Percentiles rank a stretch among this genome's conserved stretches.
Evolutionary conservation across 1,140 invertebrate genomes (phyloP).

Genomic region (Mercenaria mercenaria): DNA sequence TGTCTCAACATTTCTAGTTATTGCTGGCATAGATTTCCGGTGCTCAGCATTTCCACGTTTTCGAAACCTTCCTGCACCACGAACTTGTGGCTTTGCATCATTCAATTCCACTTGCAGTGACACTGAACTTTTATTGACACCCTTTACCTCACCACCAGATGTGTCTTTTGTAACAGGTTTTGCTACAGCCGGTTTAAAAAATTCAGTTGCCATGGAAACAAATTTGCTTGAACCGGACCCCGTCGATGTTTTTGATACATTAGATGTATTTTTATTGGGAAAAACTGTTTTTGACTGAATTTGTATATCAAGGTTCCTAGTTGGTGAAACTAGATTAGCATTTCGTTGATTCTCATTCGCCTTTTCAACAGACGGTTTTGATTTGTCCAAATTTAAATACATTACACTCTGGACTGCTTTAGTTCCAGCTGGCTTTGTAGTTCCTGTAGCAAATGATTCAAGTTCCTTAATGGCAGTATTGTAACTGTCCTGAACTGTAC

Average conservation of each 20-base stretch:
- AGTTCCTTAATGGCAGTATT: slow-evolving; percentile 60
- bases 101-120: slow-evolving; percentile 50
- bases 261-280: background rate
- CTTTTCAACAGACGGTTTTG: slow-evolving; percentile 1
- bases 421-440: background rate
- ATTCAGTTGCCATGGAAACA: slow-evolving; percentile 59
- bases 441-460: slow-evolving; percentile 48
- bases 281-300: slow-evolving; percentile 18
- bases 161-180: slow-evolving; percentile 16
- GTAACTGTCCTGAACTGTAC: slow-evolving; percentile 38
- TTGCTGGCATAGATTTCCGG: slow-evolving; percentile 75
- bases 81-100: slow-evolving; percentile 16
- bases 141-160: slow-evolving; percentile 6
- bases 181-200: slow-evolving; percentile 25
- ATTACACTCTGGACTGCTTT: slow-evolving; percentile 46
- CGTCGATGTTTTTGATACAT: background rate
- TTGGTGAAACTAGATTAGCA: slow-evolving; percentile 26
- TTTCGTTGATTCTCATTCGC: slow-evolving; percentile 9
- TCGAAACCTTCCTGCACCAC: slow-evolving; percentile 55
- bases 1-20: slow-evolving; percentile 72
- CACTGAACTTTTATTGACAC: slow-evolving; percentile 11
- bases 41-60: slow-evolving; percentile 66
- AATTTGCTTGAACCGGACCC: slow-evolving; percentile 2
- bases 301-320: slow-evolving; percentile 52
- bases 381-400: slow-evolving; percentile 53